phyloP scores from a whole-genome alignment of 2,888 invertebrate species.

The Drosophila austrosaltans region DNA sequence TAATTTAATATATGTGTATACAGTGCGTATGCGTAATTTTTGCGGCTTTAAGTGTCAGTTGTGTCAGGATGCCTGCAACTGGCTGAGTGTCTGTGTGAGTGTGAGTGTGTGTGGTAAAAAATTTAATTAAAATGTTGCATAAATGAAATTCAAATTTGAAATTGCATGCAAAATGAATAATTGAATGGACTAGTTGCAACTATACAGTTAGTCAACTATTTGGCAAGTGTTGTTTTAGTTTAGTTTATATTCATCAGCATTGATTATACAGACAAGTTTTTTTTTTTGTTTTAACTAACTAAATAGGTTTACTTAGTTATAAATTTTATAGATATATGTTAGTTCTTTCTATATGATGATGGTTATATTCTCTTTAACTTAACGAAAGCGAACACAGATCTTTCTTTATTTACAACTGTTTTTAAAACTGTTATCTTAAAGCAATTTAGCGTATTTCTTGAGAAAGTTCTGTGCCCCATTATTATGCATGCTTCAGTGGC shows the following conservation, averaged over 20 bases:
- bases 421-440: background rate
- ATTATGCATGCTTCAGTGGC: slow-evolving; percentile 69
- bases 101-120: slow-evolving; percentile 33
- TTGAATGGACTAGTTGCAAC: slow-evolving; percentile 56
- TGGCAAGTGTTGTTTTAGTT: slow-evolving; percentile 40
- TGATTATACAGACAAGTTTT: slow-evolving; percentile 14
- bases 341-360: too few species aligned
- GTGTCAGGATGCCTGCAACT: slow-evolving; percentile 24
- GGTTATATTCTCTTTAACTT: too few species aligned
- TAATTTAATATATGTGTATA: slow-evolving; percentile 65
- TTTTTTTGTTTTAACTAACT: background rate
- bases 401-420: too few species aligned
- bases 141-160: slow-evolving; percentile 31
- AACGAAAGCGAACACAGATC: too few species aligned
- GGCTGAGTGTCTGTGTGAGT: slow-evolving; percentile 20
- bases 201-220: slow-evolving; percentile 28
- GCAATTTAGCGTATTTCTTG: background rate
- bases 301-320: too few species aligned
- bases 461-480: slow-evolving; percentile 52
- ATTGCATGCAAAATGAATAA: slow-evolving; percentile 68
- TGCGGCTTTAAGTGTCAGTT: slow-evolving; percentile 60
- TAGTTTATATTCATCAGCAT: slow-evolving; percentile 48
- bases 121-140: slow-evolving; percentile 41
- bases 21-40: slow-evolving; percentile 74
- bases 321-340: too few species aligned